Conservation (phyloP, 2,797 vertebrate genomes). For the Mormyrus hasselquistii region DNA sequence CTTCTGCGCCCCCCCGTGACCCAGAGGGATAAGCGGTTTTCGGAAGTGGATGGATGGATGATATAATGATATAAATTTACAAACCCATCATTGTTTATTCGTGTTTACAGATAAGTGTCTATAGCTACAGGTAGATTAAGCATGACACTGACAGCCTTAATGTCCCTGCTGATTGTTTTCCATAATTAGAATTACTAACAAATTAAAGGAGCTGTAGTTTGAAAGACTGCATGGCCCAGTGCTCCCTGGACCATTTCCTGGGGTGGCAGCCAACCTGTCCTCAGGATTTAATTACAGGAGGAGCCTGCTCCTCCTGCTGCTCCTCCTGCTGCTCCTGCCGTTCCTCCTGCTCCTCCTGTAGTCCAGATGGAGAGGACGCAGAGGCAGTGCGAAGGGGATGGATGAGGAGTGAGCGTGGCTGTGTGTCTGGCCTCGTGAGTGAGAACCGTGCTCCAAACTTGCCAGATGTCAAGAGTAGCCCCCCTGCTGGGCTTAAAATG, state of each 20-base stretch:
- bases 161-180: not conserved
- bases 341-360: not conserved
- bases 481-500: not conserved
- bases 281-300: not conserved
- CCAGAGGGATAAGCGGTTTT: too few relatives aligned
- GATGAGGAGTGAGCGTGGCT: not conserved
- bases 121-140: not conserved
- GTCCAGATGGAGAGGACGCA: not conserved
- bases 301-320: not conserved
- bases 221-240: not conserved
- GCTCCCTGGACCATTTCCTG: not conserved
- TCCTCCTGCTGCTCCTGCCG: not conserved
- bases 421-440: not conserved
- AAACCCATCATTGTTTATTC: not conserved
- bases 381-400: not conserved
- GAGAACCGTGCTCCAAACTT: not conserved
- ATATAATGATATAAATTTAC: not conserved
- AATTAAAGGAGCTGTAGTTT: not conserved
- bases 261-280: not conserved
- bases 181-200: not conserved
- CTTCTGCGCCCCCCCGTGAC: too few relatives aligned
- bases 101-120: not conserved
- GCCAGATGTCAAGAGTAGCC: not conserved
- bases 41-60: too few relatives aligned
- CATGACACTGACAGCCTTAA: not conserved